phyloP scores from a whole-genome alignment of 2,113 vertebrate genomes.

The Pygoscelis adeliae region DNA sequence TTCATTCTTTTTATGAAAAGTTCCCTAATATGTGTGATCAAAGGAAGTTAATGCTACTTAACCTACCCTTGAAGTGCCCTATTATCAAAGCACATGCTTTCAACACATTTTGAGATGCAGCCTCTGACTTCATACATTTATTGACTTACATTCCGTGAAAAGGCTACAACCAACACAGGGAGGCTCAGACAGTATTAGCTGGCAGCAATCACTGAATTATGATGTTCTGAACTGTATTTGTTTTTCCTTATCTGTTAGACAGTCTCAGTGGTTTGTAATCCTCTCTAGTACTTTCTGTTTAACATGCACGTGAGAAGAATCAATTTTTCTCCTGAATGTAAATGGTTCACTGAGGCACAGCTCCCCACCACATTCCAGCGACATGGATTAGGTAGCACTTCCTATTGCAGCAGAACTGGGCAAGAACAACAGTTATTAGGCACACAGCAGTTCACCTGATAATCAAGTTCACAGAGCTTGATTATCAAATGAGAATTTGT shows the following conservation, averaged over 20 bases:
- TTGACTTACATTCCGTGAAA: background rate
- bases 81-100: background rate
- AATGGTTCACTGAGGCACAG: background rate
- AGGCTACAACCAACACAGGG: background rate
- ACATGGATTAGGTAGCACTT: background rate
- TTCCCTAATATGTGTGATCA: background rate
- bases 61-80: background rate
- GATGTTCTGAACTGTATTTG: background rate
- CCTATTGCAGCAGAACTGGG: background rate
- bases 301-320: background rate
- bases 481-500: background rate
- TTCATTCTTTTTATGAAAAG: background rate
- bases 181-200: background rate
- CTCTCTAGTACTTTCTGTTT: background rate
- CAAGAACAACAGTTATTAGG: background rate
- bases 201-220: background rate
- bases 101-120: background rate
- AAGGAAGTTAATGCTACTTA: background rate
- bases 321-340: background rate
- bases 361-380: background rate
- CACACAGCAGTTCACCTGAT: background rate
- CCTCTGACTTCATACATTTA: background rate
- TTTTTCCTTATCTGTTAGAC: background rate
- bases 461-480: too few species aligned
- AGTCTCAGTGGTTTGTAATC: background rate